These are phyloP conservation scores for Parauchenoglanis ngamensis DNA, from an alignment of 2,797 vertebrate species.

Conservation along the genomic window DNA sequence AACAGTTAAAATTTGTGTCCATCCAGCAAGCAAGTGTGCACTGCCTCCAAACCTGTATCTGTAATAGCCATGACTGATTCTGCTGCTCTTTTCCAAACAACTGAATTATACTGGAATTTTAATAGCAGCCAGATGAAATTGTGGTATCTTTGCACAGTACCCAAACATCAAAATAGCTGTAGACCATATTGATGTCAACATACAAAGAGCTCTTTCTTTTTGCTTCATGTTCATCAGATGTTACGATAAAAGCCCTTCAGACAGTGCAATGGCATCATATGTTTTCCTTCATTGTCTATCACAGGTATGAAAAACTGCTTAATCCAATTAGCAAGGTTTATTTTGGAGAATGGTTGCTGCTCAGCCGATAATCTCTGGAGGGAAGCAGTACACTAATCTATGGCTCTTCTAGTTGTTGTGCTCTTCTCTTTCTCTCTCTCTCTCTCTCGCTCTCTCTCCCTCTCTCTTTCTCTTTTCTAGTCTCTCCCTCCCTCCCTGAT, in stretches of 20 bases:
- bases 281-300: slow-evolving; percentile 23
- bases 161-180: neutral
- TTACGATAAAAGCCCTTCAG: neutral
- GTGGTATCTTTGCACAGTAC: neutral
- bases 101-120: neutral
- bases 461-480: neutral
- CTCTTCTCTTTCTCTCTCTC: slow-evolving; percentile 53
- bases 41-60: neutral
- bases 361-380: slow-evolving; percentile 72
- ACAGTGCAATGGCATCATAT: neutral
- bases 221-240: no score
- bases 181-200: neutral
- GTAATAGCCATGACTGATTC: neutral
- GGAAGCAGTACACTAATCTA: slow-evolving; percentile 64
- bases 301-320: slow-evolving; percentile 66
- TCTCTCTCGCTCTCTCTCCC: slow-evolving; percentile 53
- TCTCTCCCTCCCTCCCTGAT: slow-evolving; percentile 25
- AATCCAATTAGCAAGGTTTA: slow-evolving; percentile 78
- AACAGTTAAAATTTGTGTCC: neutral
- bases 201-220: neutral
- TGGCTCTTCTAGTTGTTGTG: slow-evolving; percentile 47
- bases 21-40: neutral
- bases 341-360: slow-evolving; percentile 69
- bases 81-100: neutral
- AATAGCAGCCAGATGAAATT: neutral